Evolutionary conservation across 2,888 invertebrate species (phyloP), one percentile per base, ranked within the genome.

Genomic region (Lordiphosa andalusiaca): DNA sequence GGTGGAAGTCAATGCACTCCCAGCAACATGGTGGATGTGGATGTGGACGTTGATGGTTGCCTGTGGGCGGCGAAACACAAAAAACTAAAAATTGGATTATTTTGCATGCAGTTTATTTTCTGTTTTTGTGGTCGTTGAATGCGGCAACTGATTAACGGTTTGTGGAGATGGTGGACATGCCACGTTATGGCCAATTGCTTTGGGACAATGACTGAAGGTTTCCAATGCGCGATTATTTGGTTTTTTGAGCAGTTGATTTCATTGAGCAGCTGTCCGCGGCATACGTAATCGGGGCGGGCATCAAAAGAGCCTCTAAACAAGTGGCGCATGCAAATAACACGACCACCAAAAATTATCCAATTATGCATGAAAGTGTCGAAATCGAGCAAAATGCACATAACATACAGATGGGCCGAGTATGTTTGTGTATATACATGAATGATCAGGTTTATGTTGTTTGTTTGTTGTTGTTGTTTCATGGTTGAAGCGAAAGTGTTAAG

Each of bases 291-390:
- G 51, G 71, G 71, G 47, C 37, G 44, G 16, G 30, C 44, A 44
- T 44, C 44, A 16, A 44, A 44, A 4, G 9, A 30, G 30, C 30
- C 30, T 30, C 30, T 30, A 30, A 53, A 53, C 46, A 19, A 30
- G 44, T 44, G 46, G 33, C 44, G 60, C 70, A 70, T 73, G 73
- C 67, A 65, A 70, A 73, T 70, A 53, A 53, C 49, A 54, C 1
- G 21, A 42, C 9, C 12, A 16, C 30, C 13, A 44, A 42, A 42
- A 44, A 39, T 49, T 49, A 49, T 49, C 49, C 39, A 49, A 49
- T 49, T 49, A 49, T 49, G 49, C 49, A 49, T 49, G 49, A 39
- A 25, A 38, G 49, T 38, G 37, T 37, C 16, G 37, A 35, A 38
- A 25, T 25, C 30, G 38, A 25, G 37, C 10, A 41, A 41, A 23